Base-by-base conservation (phyloP, 92 coral and sea anemone genomes). In the Porites lobata region DNA sequence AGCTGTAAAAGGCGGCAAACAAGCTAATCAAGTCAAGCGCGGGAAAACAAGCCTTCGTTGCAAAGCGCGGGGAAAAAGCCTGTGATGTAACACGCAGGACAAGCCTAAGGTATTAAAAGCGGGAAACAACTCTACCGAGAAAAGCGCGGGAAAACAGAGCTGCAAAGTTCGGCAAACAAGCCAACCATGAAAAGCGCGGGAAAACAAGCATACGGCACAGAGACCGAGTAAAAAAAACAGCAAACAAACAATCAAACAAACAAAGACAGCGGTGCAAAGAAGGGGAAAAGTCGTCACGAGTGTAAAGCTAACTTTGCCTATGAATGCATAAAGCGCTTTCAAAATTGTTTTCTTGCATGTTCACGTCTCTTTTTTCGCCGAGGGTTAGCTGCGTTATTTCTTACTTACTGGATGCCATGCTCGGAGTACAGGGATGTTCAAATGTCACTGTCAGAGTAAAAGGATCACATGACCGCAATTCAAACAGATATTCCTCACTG, bases 371-470 rank as follows among this genome's bases (percentile, higher is more conserved):
- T 38, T 4, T 2, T 38, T 38, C 47, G 47, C 47, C 47, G 47
- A 38, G 47, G 6, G 47, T 38, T 4, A 38, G 47, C 47, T 38
- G 47, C 47, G 47, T 38, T 38, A 38, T 38, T 57, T 13, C 10
- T 38, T 38, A 83, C 94, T 90, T 89, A 96, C 99, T 93, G 47
- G 99, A 95, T 1, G 98, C 99, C 95, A 96, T 93, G 76, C 98
- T 93, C 9, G 94, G 72, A 10, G 93, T 90, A 54, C 96, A 90
- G 0, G 99, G 96, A 81, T 96, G 96, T 83, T 96, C 96, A 93
- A 96, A 96, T 4, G 99, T 95, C 77, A 96, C 87, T 53, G 98
- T 96, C 26, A 96, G 69, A 15, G 96, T 90, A 86, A 95, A 96
- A 10, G 96, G 98, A 21, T 93, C 95, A 24, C 96, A 94, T 15